A percentile compares a stretch with the other conserved stretches of the same genome.
Conservation (phyloP, 2,888 invertebrate species). For the Stenchaetothrips biformis region DNA sequence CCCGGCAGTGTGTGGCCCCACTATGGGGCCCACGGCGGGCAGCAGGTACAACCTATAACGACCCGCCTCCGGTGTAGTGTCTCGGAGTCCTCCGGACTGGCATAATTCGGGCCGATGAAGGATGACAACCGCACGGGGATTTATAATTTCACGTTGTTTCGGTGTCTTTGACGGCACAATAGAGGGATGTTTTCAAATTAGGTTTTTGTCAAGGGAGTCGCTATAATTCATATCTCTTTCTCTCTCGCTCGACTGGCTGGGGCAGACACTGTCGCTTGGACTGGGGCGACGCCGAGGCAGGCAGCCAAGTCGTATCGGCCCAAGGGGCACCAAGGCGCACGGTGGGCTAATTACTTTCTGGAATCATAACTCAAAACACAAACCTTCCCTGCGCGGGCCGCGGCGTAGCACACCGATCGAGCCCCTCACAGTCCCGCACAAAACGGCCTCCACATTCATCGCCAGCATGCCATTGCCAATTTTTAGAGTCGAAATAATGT, state of each 20-base stretch:
- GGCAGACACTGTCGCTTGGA: not conserved
- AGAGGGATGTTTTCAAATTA: constrained; percentile 25
- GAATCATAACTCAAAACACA: constrained; percentile 5
- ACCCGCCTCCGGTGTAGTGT: not conserved
- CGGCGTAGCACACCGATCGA: too few relatives aligned
- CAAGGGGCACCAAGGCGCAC: too few relatives aligned
- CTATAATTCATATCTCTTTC: constrained; percentile 5
- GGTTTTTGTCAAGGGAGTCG: constrained; percentile 8
- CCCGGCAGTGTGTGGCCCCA: not conserved
- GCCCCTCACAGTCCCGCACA: too few relatives aligned
- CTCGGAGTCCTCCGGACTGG: too few relatives aligned
- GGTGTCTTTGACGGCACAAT: constrained; percentile 18
- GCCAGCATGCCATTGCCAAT: too few relatives aligned
- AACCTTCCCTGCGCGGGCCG: not conserved
- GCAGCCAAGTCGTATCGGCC: too few relatives aligned
- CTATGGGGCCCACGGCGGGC: too few relatives aligned
- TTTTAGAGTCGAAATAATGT: too few relatives aligned
- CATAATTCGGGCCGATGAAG: constrained; percentile 3
- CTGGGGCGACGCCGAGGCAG: not conserved
- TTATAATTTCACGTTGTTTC: constrained; percentile 15
- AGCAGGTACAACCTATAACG: not conserved
- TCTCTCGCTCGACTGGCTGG: not conserved
- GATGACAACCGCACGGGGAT: not conserved
- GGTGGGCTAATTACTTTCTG: constrained; percentile 21
- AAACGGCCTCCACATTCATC: too few relatives aligned